These are phyloP conservation scores for Tinea semifulvella DNA, from an alignment of 2,888 invertebrate species.

Conservation along the genomic window DNA sequence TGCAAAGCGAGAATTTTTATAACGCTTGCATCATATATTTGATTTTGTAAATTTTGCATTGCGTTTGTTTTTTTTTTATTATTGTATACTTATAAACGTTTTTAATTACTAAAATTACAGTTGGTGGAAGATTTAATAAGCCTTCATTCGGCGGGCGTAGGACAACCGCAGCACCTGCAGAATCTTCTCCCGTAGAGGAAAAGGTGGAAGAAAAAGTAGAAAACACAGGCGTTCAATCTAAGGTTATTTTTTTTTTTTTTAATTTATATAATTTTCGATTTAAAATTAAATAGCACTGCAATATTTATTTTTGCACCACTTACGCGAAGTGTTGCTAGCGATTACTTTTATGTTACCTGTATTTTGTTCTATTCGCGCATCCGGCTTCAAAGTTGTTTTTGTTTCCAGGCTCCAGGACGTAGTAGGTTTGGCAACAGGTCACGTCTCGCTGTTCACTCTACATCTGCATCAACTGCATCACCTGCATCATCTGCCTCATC, in stretches of 20 bases:
- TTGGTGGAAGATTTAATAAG: slow-evolving; percentile 51
- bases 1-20: slow-evolving; percentile 2
- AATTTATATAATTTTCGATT: background rate
- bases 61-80: background rate
- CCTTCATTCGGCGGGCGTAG: slow-evolving; percentile 38
- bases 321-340: background rate
- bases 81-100: background rate
- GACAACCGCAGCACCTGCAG: slow-evolving; percentile 38
- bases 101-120: slow-evolving; percentile 4
- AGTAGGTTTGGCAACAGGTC: slow-evolving; percentile 10
- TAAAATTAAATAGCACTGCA: background rate
- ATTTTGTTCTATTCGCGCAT: background rate
- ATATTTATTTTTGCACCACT: background rate
- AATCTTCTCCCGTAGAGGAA: slow-evolving; percentile 28
- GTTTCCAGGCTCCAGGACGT: slow-evolving; percentile 11
- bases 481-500: slow-evolving; percentile 1
- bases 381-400: background rate
- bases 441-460: background rate
- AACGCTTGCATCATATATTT: slow-evolving; percentile 1
- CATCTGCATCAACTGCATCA: background rate
- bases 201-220: slow-evolving; percentile 38
- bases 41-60: background rate
- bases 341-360: background rate
- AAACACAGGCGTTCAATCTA: slow-evolving; percentile 39
- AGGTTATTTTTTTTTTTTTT: slow-evolving; percentile 29